Evolutionary conservation across 2,888 invertebrate species (phyloP).

Genomic region (Apoderus coryli): DNA sequence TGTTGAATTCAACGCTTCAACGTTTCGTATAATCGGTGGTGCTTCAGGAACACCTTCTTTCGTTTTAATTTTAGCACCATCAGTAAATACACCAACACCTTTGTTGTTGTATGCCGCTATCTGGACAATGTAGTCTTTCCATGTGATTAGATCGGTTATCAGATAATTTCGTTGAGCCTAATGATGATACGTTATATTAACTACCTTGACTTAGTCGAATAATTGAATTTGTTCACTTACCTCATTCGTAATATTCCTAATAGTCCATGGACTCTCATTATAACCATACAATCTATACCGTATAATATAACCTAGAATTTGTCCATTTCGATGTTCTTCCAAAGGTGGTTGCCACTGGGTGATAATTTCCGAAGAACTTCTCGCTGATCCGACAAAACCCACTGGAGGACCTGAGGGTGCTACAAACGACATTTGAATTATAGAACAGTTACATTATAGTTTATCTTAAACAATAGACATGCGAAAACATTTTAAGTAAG

Average conservation of each 20-base stretch:
- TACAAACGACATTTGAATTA: no score
- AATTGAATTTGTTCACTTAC: no score
- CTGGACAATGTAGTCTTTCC: slow-evolving; percentile 94
- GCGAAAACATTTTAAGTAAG: no score
- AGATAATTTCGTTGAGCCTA: slow-evolving; percentile 74
- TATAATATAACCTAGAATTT: slow-evolving; percentile 85
- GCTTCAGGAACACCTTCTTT: slow-evolving; percentile 93
- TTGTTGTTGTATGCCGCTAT: slow-evolving; percentile 95
- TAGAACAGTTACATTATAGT: no score
- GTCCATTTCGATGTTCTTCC: slow-evolving; percentile 90
- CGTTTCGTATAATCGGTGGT: slow-evolving; percentile 69
- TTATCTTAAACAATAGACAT: no score
- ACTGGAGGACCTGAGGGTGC: slow-evolving; percentile 94
- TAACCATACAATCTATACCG: slow-evolving; percentile 85
- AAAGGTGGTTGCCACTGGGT: slow-evolving; percentile 95
- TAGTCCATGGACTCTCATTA: slow-evolving; percentile 82
- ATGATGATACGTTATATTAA: slow-evolving; percentile 10
- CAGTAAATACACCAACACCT: slow-evolving; percentile 86
- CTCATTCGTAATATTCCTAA: slow-evolving; percentile 84
- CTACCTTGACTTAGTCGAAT: not conserved
- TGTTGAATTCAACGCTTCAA: slow-evolving; percentile 75
- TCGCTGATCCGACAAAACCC: slow-evolving; percentile 86
- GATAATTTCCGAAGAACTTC: slow-evolving; percentile 89
- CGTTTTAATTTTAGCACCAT: slow-evolving; percentile 84
- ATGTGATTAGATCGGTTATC: slow-evolving; percentile 86